These are phyloP conservation scores for Scleropages formosus DNA, from an alignment of 2,797 vertebrate genomes.

Conservation along the genomic window DNA sequence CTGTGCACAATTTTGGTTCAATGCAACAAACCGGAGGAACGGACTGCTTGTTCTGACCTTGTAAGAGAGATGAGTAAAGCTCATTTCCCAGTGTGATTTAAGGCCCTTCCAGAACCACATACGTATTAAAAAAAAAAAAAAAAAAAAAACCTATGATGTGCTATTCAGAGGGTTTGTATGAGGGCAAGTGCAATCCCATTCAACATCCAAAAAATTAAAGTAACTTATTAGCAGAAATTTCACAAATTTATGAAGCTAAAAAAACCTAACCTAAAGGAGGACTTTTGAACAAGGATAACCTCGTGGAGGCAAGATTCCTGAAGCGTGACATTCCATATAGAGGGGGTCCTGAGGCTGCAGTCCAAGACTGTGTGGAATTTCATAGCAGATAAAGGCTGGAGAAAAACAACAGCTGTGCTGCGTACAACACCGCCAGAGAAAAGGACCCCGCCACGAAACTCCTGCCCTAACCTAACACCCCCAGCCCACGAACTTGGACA, in stretches of 20 bases:
- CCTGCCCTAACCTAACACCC: constrained; percentile 36
- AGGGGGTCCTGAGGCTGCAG: constrained; percentile 31
- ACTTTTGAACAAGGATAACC: neutral
- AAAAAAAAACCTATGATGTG: no score
- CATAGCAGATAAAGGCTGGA: constrained; percentile 59
- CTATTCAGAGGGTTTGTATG: no score
- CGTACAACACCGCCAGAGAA: neutral
- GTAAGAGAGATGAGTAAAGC: no score
- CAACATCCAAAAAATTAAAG: no score
- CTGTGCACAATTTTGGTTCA: no score
- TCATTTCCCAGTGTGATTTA: no score
- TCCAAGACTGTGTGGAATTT: constrained; percentile 39
- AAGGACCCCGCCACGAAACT: constrained; percentile 49
- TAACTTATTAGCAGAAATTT: no score
- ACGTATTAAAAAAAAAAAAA: no score
- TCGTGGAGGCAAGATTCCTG: neutral
- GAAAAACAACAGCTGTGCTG: constrained; percentile 61
- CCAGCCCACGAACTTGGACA: neutral
- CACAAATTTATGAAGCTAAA: no score
- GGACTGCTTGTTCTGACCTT: neutral
- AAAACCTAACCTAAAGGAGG: no score
- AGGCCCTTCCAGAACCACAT: no score
- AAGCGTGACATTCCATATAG: constrained; percentile 21
- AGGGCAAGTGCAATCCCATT: no score
- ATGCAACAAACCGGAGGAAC: neutral